These are phyloP conservation scores for Drosophila neocordata DNA, from an alignment of 1,140 invertebrate species.

Conservation along the genomic window DNA sequence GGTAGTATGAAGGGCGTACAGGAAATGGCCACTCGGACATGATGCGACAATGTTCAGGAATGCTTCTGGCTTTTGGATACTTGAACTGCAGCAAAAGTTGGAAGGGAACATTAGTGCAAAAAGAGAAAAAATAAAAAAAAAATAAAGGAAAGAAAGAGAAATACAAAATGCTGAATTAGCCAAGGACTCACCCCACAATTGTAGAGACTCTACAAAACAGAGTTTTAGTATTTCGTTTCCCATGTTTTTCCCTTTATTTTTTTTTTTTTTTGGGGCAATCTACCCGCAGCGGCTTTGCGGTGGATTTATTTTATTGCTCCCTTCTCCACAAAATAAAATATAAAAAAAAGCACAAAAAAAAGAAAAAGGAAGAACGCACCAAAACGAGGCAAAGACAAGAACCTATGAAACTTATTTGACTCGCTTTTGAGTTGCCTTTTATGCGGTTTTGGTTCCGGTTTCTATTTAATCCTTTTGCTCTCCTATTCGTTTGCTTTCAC, in stretches of 20 bases:
- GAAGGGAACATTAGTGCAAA: constrained; percentile 37
- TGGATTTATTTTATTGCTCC: constrained; percentile 78
- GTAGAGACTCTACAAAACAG: constrained; percentile 14
- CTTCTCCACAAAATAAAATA: not conserved
- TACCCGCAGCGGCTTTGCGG: constrained; percentile 75
- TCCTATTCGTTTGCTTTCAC: not conserved
- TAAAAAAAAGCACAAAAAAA: constrained; percentile 21
- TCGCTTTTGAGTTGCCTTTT: constrained; percentile 46
- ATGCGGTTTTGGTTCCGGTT: constrained; percentile 43
- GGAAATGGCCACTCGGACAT: constrained; percentile 60
- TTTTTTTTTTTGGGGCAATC: constrained; percentile 60
- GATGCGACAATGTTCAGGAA: constrained; percentile 56
- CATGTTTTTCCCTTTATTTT: not conserved
- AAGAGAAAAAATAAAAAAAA: constrained; percentile 15
- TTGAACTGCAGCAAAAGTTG: constrained; percentile 25
- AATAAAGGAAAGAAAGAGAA: constrained; percentile 26
- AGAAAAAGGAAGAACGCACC: constrained; percentile 29
- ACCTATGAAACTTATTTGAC: constrained; percentile 8
- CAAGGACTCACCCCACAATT: constrained; percentile 36
- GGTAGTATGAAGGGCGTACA: constrained; percentile 30
- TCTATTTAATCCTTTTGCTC: constrained; percentile 61
- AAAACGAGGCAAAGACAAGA: constrained; percentile 21
- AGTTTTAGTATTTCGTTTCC: not conserved
- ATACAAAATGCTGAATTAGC: constrained; percentile 64
- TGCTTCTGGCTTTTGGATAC: constrained; percentile 28